Percentiles rank a stretch among this genome's conserved stretches.
phyloP scores from a whole-genome alignment of 2,797 vertebrate species.

The Clamator glandarius region DNA sequence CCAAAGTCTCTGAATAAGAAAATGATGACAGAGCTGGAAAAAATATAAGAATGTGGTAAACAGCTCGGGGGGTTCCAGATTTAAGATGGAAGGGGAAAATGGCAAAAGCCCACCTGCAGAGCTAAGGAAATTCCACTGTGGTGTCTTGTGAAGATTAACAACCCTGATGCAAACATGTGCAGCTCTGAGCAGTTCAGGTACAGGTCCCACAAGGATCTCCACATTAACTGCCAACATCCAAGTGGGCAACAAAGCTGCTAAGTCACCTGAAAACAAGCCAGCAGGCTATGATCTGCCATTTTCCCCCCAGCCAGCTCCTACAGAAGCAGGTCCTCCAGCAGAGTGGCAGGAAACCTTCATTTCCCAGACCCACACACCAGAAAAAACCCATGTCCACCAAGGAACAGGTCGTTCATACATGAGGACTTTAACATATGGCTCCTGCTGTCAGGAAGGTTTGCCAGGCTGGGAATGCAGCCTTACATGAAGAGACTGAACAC shows the following conservation, averaged over 20 bases:
- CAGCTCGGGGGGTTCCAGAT: not conserved
- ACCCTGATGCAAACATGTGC: not conserved
- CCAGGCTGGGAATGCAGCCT: not conserved
- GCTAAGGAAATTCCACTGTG: not conserved
- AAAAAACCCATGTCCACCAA: not conserved
- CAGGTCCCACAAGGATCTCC: not conserved
- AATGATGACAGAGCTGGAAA: not conserved
- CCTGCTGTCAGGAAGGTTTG: accelerated
- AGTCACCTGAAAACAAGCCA: not conserved
- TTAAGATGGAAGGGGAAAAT: not conserved
- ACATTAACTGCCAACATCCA: accelerated
- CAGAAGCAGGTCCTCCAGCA: not conserved
- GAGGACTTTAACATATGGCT: accelerated
- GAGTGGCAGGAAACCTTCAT: not conserved
- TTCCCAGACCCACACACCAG: not conserved
- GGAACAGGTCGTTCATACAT: not conserved
- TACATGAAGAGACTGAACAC: not conserved
- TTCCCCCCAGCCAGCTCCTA: not conserved
- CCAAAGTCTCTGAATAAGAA: not conserved
- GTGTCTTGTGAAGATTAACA: not conserved
- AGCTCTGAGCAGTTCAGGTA: not conserved
- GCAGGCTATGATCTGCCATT: not conserved
- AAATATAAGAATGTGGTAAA: not conserved
- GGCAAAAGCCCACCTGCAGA: not conserved
- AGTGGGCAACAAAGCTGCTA: not conserved